phyloP scores from a whole-genome alignment of 1,140 invertebrate genomes.

The Brachionus angularis region DNA sequence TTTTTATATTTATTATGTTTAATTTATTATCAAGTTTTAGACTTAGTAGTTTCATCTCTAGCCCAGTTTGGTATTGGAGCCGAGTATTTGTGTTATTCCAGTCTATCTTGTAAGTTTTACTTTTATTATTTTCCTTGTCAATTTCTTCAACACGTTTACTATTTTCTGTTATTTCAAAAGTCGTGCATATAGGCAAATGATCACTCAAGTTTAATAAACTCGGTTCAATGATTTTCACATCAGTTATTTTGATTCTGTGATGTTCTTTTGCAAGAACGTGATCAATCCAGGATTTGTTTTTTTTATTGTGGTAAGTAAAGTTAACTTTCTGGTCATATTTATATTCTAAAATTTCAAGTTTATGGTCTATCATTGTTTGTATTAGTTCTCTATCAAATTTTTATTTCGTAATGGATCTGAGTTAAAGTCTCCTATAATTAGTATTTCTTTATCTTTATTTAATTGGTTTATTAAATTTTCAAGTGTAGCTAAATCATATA shows the following conservation, averaged over 20 bases:
- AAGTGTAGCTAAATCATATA: neutral
- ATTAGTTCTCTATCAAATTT: neutral
- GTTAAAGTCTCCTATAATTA: constrained; percentile 15
- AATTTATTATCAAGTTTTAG: neutral
- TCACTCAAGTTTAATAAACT: neutral
- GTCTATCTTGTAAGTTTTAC: neutral
- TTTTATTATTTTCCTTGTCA: neutral
- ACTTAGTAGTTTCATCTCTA: neutral
- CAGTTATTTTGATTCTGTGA: neutral
- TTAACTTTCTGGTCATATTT: neutral
- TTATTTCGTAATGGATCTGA: neutral
- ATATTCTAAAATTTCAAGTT: neutral
- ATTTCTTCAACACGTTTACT: no score
- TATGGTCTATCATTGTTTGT: neutral
- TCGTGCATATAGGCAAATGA: neutral
- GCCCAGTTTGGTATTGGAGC: neutral
- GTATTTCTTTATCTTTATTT: neutral
- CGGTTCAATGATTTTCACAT: neutral
- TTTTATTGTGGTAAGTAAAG: constrained; percentile 14
- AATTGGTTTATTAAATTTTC: constrained; percentile 9
- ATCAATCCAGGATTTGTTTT: neutral
- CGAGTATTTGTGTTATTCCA: neutral
- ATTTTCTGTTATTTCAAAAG: neutral
- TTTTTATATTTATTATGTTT: no score
- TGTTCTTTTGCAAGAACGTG: neutral